These are phyloP conservation scores for Ctenomys sociabilis DNA, from an alignment of 2,113 vertebrate genomes.

Conservation along the genomic window DNA sequence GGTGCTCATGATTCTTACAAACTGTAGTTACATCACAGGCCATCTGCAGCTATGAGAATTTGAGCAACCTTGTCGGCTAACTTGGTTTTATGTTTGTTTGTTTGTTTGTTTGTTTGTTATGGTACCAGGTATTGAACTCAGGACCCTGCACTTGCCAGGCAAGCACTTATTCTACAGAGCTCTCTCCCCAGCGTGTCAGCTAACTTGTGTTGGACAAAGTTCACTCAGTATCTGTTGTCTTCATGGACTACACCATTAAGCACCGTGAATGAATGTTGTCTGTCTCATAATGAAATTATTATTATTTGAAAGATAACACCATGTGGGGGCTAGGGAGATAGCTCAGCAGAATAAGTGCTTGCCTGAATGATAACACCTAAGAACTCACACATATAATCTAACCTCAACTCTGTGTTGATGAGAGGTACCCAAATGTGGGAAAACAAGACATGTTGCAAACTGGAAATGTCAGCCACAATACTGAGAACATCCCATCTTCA, in stretches of 20 bases:
- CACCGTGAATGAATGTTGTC: background rate
- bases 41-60: background rate
- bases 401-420: background rate
- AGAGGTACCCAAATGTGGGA: background rate
- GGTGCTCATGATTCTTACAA: background rate
- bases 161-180: no score
- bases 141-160: no score
- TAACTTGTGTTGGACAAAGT: background rate
- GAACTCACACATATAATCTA: background rate
- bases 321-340: no score
- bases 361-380: background rate
- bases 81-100: no score
- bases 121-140: no score
- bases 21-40: background rate
- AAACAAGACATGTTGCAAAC: background rate
- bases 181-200: no score
- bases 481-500: background rate
- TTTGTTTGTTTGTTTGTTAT: no score
- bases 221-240: background rate
- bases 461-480: background rate
- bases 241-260: background rate
- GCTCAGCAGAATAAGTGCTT: no score
- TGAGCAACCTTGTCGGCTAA: background rate
- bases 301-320: background rate
- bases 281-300: background rate